Base-by-base conservation (phyloP, 2,888 invertebrate species). In the Lepidonotus clava region DNA sequence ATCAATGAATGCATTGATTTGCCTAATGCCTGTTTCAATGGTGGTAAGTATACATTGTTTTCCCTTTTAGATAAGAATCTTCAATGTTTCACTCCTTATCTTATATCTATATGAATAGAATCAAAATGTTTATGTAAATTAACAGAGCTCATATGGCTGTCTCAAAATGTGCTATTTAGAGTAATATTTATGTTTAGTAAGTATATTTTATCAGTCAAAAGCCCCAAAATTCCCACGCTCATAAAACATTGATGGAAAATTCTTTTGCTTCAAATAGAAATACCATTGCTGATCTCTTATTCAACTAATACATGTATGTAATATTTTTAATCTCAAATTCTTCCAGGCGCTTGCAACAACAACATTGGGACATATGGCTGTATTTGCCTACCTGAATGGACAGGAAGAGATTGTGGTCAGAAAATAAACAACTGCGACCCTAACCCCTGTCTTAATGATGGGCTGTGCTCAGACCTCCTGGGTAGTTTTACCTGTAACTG, bases 1-100 rank as follows among this genome's bases (percentile, higher is more conserved):
- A 97, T 98, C 91, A 98, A 98, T 95, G 98, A 98, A 94, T 98
- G 98, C 94, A 97, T 85, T 14, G 41, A 32, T 66, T 41, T 38
- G 32, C 21, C 8, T 18, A 67, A 85, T 67, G 85, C 85, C 0
- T 93, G 93, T 86, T 92, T 90, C 88, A 92, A 92, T 89, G 91
- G 90, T 89, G 92, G 92, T 92, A 84, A 87, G 90, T 86, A 24
- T 56, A 84, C 21, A 38, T 34, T 36, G 11, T 56, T 14, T 38
- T 32, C 46, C 18, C 18, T 46, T 46, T 11, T 46, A 46, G 46
- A 46, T 46, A 11, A 46, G 46, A 18, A 46, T 46, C 46, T 18
- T 11, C 8, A 46, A 11, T 18, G 8, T 46, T 46, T 46, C 18
- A 8, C 46, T 11, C 46, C 46, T 18, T 18, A 18, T 46, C 46